Conservation (phyloP, 2,888 invertebrate genomes). For the Pseudolycoriella hygida region DNA sequence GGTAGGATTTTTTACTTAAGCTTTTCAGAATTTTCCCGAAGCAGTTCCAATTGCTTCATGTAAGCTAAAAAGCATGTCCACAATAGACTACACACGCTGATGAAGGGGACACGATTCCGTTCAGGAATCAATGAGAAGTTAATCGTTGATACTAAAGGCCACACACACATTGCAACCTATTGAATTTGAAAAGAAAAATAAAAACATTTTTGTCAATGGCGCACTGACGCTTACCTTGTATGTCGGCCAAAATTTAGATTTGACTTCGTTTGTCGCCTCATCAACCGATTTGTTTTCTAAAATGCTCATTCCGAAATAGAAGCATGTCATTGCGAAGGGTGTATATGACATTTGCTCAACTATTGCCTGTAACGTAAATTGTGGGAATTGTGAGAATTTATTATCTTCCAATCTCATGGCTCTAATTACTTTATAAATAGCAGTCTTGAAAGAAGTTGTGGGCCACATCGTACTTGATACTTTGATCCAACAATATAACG, state of each 20-base stretch:
- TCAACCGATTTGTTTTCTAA: conserved; percentile 47
- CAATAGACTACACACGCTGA: conserved; percentile 50
- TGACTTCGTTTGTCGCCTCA: conserved; percentile 48
- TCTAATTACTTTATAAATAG: conserved; percentile 3
- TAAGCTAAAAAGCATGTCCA: conserved; percentile 66
- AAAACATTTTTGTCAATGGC: not conserved
- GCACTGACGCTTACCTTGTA: conserved; percentile 32
- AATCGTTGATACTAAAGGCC: conserved; percentile 55
- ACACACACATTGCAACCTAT: conserved; percentile 46
- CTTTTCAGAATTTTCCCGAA: no score
- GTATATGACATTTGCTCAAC: conserved; percentile 60
- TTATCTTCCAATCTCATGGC: no score
- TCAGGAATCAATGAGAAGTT: conserved; percentile 55
- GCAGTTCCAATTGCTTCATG: conserved; percentile 43
- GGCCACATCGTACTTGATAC: conserved; percentile 64
- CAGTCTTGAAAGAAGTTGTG: conserved; percentile 24
- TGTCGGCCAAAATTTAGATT: conserved; percentile 55
- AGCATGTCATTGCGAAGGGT: conserved; percentile 57
- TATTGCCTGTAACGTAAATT: conserved; percentile 1
- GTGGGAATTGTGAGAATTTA: no score
- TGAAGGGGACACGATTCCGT: conserved; percentile 53
- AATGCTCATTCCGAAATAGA: conserved; percentile 59
- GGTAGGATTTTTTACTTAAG: no score
- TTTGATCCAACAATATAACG: conserved; percentile 62
- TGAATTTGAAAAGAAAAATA: conserved; percentile 8